These are phyloP conservation scores for Papilio polytes DNA, from an alignment of 1,140 invertebrate genomes.

Conservation along the genomic window DNA sequence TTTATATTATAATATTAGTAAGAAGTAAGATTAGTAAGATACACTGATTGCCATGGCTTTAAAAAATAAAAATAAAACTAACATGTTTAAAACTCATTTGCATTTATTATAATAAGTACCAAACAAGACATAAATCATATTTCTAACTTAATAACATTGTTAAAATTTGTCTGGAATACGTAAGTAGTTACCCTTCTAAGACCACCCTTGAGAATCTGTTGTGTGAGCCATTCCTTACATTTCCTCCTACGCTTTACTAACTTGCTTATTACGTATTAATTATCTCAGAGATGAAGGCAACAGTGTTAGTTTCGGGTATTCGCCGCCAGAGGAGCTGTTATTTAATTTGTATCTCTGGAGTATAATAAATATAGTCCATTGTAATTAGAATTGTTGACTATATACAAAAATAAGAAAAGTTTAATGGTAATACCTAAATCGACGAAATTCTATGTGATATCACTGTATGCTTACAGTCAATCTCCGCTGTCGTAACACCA, in stretches of 20 bases:
- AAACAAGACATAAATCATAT: not conserved
- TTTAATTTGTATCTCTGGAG: slow-evolving; percentile 16
- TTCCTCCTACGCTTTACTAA: slow-evolving; percentile 29
- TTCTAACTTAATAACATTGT: not conserved
- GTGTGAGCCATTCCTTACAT: slow-evolving; percentile 27
- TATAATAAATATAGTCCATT: slow-evolving; percentile 33
- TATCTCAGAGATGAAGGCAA: slow-evolving; percentile 27
- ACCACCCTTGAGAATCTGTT: slow-evolving; percentile 33
- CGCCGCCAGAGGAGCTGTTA: slow-evolving; percentile 23
- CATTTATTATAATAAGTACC: not conserved
- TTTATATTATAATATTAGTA: too few species aligned
- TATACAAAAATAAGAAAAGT: not conserved
- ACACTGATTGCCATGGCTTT: not conserved
- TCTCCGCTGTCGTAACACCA: too few species aligned
- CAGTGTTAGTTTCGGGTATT: slow-evolving; percentile 36
- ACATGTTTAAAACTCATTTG: not conserved
- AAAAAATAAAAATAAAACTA: not conserved
- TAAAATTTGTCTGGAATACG: slow-evolving; percentile 27
- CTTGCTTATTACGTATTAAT: slow-evolving; percentile 41
- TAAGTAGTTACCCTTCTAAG: slow-evolving; percentile 30
- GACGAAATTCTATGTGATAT: too few species aligned
- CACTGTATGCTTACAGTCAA: too few species aligned
- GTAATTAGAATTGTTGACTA: slow-evolving; percentile 6
- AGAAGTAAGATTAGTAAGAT: too few species aligned
- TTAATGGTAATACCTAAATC: too few species aligned